A percentile compares a stretch with the other conserved stretches of the same genome.
Conservation (phyloP, 2,888 invertebrate species). For the Muschampia staudingeri region DNA sequence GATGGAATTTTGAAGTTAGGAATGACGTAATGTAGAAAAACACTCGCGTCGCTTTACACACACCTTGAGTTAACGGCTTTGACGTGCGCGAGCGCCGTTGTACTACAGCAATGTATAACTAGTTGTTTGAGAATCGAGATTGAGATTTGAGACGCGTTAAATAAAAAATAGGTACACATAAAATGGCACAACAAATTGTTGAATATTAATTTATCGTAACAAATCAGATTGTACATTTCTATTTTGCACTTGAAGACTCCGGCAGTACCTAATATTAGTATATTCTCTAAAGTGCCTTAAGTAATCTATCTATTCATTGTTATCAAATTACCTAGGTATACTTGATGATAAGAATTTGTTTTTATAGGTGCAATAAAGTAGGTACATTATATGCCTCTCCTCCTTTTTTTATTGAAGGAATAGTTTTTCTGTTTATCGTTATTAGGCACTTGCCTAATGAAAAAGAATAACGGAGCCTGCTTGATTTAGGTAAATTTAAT, state of each 20-base stretch:
- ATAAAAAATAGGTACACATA: not conserved
- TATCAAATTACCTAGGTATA: too few relatives aligned
- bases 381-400: too few relatives aligned
- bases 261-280: not conserved
- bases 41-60: constrained; percentile 74
- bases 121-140: constrained; percentile 25
- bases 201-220: not conserved
- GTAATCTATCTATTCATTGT: too few relatives aligned
- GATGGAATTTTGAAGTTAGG: constrained; percentile 70
- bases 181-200: not conserved
- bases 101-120: constrained; percentile 29
- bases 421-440: too few relatives aligned
- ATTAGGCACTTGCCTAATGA: too few relatives aligned
- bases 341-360: too few relatives aligned
- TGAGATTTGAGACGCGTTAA: constrained; percentile 25
- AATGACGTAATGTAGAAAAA: constrained; percentile 87
- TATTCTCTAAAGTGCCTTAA: not conserved
- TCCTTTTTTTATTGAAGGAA: too few relatives aligned
- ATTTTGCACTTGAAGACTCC: not conserved
- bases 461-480: too few relatives aligned
- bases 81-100: constrained; percentile 45
- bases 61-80: constrained; percentile 71
- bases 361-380: too few relatives aligned
- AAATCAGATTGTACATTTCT: constrained; percentile 5
- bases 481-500: too few relatives aligned